Evolutionary conservation across 1,140 invertebrate genomes (phyloP).

Genomic region (Zaprionus ghesquierei): DNA sequence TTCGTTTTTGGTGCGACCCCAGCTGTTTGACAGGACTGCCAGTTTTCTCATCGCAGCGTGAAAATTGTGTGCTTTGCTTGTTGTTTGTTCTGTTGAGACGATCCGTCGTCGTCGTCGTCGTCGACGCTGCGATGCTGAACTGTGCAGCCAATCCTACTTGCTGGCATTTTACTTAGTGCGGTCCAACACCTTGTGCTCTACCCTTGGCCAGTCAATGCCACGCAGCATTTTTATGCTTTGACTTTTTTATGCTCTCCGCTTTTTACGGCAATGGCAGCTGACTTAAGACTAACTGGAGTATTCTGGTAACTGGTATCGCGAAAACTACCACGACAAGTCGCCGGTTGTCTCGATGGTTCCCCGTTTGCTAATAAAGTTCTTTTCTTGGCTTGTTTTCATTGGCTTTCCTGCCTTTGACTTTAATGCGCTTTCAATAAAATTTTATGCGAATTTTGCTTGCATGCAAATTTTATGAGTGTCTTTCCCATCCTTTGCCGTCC

Average conservation of each 20-base stretch:
- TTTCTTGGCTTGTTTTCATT: constrained; percentile 31
- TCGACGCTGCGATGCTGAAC: constrained; percentile 19
- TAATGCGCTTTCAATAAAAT: constrained; percentile 76
- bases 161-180: constrained; percentile 61
- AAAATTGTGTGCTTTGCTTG: constrained; percentile 68
- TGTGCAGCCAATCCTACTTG: not conserved
- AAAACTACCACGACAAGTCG: constrained; percentile 8
- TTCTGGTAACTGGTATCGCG: not conserved
- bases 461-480: constrained; percentile 66
- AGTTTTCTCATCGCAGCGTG: constrained; percentile 51
- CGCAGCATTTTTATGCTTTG: constrained; percentile 70
- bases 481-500: not conserved
- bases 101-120: too few relatives aligned
- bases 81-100: constrained; percentile 69
- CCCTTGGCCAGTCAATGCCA: constrained; percentile 44
- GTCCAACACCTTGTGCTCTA: constrained; percentile 52
- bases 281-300: constrained; percentile 62
- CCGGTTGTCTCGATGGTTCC: constrained; percentile 44
- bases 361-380: constrained; percentile 74
- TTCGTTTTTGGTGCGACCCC: constrained; percentile 50
- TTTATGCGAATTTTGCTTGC: constrained; percentile 73
- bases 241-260: constrained; percentile 68
- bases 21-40: constrained; percentile 48
- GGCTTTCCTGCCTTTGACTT: constrained; percentile 72
- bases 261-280: constrained; percentile 74